These are phyloP conservation scores for Zaprionus lineosus DNA, from an alignment of 2,888 invertebrate species.

Conservation along the genomic window DNA sequence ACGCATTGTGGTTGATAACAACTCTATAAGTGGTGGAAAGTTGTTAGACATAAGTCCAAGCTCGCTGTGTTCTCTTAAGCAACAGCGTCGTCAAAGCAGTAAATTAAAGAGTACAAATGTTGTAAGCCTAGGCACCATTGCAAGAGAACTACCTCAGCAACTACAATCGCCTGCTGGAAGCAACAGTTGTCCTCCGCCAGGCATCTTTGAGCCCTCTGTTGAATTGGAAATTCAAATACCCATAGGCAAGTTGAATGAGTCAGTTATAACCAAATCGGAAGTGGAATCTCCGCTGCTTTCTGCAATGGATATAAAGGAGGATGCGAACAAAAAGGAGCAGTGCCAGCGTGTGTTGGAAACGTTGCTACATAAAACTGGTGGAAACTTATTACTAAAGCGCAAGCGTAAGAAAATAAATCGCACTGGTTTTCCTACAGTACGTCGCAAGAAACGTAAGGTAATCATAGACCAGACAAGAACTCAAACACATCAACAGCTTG, in stretches of 20 bases:
- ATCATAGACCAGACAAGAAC: constrained; percentile 45
- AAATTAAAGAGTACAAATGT: constrained; percentile 17
- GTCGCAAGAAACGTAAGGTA: constrained; percentile 89
- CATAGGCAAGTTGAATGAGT: constrained; percentile 84
- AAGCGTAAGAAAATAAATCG: constrained; percentile 91
- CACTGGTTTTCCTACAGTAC: constrained; percentile 93
- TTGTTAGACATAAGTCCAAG: constrained; percentile 78
- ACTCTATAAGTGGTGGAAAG: constrained; percentile 74
- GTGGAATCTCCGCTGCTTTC: constrained; percentile 82
- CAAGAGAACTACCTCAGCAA: constrained; percentile 31
- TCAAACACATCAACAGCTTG: constrained; percentile 15
- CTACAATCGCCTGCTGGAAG: constrained; percentile 60
- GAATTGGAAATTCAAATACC: constrained; percentile 88
- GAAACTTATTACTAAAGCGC: constrained; percentile 83
- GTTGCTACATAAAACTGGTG: constrained; percentile 81
- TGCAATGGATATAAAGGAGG: constrained; percentile 63
- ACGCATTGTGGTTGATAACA: constrained; percentile 72
- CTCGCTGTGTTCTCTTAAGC: constrained; percentile 67
- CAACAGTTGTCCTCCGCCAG: constrained; percentile 84
- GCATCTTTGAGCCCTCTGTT: constrained; percentile 88
- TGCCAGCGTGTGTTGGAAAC: constrained; percentile 79
- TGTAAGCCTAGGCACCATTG: not conserved
- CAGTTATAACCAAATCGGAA: constrained; percentile 83
- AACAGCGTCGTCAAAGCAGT: constrained; percentile 85
- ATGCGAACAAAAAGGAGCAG: constrained; percentile 66